phyloP scores from a whole-genome alignment of 1,140 invertebrate genomes.

The Leucophenga varia region DNA sequence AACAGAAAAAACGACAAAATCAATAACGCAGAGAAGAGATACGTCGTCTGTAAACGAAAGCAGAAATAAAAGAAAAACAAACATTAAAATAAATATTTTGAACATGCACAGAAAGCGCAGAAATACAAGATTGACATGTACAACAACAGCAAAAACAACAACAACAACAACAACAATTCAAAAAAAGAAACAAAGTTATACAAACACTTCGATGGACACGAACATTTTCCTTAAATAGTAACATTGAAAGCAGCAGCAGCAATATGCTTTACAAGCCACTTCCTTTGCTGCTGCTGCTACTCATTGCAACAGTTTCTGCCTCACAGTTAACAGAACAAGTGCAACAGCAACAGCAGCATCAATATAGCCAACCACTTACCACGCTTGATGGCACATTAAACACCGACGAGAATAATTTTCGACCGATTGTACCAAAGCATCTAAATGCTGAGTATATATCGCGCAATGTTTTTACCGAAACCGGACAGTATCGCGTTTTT shows the following conservation, averaged over 20 bases:
- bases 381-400: slow-evolving; percentile 32
- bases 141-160: too few relatives aligned
- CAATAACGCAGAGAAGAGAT: slow-evolving; percentile 11
- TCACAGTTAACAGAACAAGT: too few relatives aligned
- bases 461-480: slow-evolving; percentile 48
- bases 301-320: too few relatives aligned
- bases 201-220: too few relatives aligned
- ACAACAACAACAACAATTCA: too few relatives aligned
- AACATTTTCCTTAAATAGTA: too few relatives aligned
- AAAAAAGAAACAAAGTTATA: too few relatives aligned
- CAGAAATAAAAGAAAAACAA: slow-evolving; percentile 12
- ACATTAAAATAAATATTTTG: slow-evolving; percentile 48
- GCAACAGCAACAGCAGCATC: not conserved
- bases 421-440: slow-evolving; percentile 43
- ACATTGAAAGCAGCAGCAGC: slow-evolving; percentile 5
- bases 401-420: slow-evolving; percentile 40
- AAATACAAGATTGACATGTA: slow-evolving; percentile 8
- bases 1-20: slow-evolving; percentile 2
- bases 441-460: slow-evolving; percentile 48
- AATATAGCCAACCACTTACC: slow-evolving; percentile 34
- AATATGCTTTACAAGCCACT: too few relatives aligned
- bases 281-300: too few relatives aligned
- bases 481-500: slow-evolving; percentile 49
- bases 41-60: not conserved
- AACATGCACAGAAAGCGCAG: slow-evolving; percentile 38